Evolutionary conservation across 2,113 vertebrate genomes (phyloP).

Genomic region (Zootoca vivipara): DNA sequence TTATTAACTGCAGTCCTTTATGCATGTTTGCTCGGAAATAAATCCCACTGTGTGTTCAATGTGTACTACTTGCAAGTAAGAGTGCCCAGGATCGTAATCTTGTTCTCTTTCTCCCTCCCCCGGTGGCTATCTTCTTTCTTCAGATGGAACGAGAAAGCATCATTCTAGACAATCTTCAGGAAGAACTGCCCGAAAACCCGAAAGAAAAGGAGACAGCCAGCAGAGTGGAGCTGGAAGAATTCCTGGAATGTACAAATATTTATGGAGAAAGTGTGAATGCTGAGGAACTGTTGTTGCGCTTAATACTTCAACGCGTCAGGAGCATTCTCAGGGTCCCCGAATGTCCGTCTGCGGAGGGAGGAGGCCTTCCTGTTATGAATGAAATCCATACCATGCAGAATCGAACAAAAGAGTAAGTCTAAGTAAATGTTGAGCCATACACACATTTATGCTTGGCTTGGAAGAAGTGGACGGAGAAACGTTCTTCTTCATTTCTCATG

Average conservation of each 20-base stretch:
- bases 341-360: slow-evolving; percentile 59
- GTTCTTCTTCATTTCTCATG: too few relatives aligned
- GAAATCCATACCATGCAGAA: slow-evolving; percentile 85
- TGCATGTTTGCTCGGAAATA: background rate
- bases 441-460: too few relatives aligned
- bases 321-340: slow-evolving; percentile 75
- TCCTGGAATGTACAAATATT: slow-evolving; percentile 73
- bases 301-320: slow-evolving; percentile 81
- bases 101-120: background rate
- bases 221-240: slow-evolving; percentile 81
- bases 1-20: background rate
- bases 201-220: slow-evolving; percentile 67
- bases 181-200: slow-evolving; percentile 80
- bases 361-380: slow-evolving; percentile 71
- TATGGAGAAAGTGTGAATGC: slow-evolving; percentile 83
- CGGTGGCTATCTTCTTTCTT: background rate
- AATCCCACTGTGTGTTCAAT: background rate
- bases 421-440: background rate
- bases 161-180: slow-evolving; percentile 85
- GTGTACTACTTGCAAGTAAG: background rate
- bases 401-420: slow-evolving; percentile 81
- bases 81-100: background rate
- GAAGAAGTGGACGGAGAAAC: too few relatives aligned
- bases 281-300: slow-evolving; percentile 81
- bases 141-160: slow-evolving; percentile 87